Base-by-base conservation (phyloP, 2,113 vertebrate genomes). In the Ammospiza caudacuta region DNA sequence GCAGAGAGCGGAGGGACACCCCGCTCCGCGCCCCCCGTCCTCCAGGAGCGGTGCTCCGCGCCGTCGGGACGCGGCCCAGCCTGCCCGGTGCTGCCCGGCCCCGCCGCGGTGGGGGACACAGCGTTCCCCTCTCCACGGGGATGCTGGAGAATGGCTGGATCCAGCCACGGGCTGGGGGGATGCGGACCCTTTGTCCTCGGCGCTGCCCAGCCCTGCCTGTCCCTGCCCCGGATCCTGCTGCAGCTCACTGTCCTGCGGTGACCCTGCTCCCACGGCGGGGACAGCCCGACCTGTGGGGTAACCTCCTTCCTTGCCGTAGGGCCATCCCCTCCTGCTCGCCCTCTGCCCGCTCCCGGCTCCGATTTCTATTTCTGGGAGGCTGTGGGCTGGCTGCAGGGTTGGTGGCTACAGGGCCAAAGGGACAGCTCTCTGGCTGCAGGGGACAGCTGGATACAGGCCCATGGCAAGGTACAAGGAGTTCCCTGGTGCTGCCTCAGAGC, bases 381-480 rank as follows among this genome's bases (percentile, higher is more conserved):
- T 61, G 93, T 81, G 1, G 24, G 33, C 33, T 5, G 6, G 66
- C 27, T 43, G 24, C 52, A 31, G 0, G 37, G 37, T 15, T 44
- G 28, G 54, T 49, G 31, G 49, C 58, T 25, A 52, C 62, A 0
- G 2, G 67, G 43, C 41, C 31, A 24, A 49, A 46, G 59, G 9
- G 41, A 35, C 41, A 83, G 14, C 25, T 47, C 46, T 66, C 41
- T 59, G 61, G 61, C 43, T 59, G 37, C 15, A n/a, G 37, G 19
- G 58, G 37, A 66, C 67, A 80, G 49, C 33, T 33, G 62, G 44
- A 57, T 24, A 23, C 37, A 12, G 16, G 27, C 44, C 58, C 4
- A 0, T 4, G 22, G 33, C 0, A 0, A 24, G 29, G 11, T 5
- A 8, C 29, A 35, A 44, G 28, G 22, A 67, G n/a, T 8, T 8